Base-by-base conservation (phyloP, 2,113 vertebrate genomes). In the Eonycteris spelaea region DNA sequence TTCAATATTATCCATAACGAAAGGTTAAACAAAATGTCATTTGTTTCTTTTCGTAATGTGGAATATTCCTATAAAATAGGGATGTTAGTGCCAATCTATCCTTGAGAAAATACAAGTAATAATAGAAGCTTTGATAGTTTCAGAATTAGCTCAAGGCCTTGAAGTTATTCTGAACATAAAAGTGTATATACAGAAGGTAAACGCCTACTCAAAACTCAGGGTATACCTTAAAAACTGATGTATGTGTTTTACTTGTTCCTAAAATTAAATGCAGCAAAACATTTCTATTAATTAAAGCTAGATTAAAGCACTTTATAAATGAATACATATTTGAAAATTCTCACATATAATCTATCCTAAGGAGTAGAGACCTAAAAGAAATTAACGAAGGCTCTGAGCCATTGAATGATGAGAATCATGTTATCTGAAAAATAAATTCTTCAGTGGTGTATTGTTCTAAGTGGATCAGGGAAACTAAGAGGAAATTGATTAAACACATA, bases 131-230 rank as follows among this genome's bases (percentile, higher is more conserved):
- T 68, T 90, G 21, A 71, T 22, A 5, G 24, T 43, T 91, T 90
- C n/a, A 22, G 4, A 94, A 48, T 84, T 61, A 78, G 33, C 55
- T 45, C 35, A 24, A 7, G 38, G 28, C 6, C 79, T 91, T 71
- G 33, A 91, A 59, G 67, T 82, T 88, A 79, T 75, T 91, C 78
- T 89, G 22, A 78, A 91, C 93, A 91, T 35, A 88, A 65, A 80
- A 73, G 5, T 24, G 2, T 13, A 59, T 38, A 63, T 21, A 30
- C 7, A 24, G 18, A 78, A 86, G 35, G 19, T 15, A 53, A 83
- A 82, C 11, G 65, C 21, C 40, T 83, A 53, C 14, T 77, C 24
- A 61, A 13, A 78, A 59, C 7, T 51, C 22, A 3, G 30, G 10
- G 24, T 51, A 6, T 57, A 12, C 43, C 65, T 40, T 48, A 85